A percentile compares a stretch with the other conserved stretches of the same genome.
phyloP scores from a whole-genome alignment of 2,888 invertebrate species.

The Himalopsyche kuldschensis region DNA sequence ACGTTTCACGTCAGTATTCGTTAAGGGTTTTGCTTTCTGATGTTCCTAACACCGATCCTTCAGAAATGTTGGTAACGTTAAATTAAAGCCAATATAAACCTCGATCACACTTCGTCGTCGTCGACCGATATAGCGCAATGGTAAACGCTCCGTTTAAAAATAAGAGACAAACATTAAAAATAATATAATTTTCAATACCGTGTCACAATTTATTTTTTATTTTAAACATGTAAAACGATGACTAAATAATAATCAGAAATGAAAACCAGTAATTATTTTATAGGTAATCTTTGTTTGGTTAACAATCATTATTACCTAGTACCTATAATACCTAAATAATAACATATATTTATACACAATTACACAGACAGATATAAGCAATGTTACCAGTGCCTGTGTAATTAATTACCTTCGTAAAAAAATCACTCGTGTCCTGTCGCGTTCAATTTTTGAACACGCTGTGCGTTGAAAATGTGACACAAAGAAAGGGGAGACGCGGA shows the following conservation, averaged over 20 bases:
- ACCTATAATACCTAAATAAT: too few species aligned
- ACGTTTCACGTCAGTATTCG: too few species aligned
- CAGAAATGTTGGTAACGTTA: too few species aligned
- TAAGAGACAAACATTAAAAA: too few species aligned
- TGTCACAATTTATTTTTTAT: not conserved
- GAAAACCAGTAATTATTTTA: not conserved
- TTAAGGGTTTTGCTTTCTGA: too few species aligned
- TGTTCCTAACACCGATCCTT: too few species aligned
- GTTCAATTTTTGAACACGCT: not conserved
- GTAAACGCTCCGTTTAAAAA: too few species aligned
- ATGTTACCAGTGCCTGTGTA: not conserved
- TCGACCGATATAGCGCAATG: too few species aligned
- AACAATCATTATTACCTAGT: not conserved
- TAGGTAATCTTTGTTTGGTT: not conserved
- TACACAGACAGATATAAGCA: not conserved
- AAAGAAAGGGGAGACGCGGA: not conserved
- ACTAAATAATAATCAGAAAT: not conserved
- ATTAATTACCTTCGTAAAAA: not conserved
- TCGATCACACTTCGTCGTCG: too few species aligned
- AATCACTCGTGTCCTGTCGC: not conserved
- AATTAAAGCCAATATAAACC: too few species aligned
- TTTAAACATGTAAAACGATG: not conserved
- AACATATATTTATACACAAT: too few species aligned
- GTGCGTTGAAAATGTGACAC: not conserved
- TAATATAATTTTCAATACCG: too few species aligned